phyloP scores from a whole-genome alignment of 2,797 vertebrate genomes.

The Babyrousa celebensis region DNA sequence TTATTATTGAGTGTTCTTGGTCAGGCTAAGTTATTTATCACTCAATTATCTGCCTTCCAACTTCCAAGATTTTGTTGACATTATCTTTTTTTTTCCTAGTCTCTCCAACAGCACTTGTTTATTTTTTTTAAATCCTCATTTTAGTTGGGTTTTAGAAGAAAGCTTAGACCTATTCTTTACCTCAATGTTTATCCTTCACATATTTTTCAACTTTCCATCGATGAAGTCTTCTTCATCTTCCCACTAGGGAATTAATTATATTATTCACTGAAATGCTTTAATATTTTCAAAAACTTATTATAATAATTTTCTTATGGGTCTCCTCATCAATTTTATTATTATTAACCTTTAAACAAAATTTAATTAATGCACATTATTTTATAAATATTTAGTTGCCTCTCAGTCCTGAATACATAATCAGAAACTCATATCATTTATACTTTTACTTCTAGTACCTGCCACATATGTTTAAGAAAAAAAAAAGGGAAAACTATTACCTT shows the following conservation, averaged over 20 bases:
- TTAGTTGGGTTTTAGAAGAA: background rate
- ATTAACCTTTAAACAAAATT: background rate
- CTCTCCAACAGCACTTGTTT: background rate
- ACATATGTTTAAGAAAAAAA: background rate
- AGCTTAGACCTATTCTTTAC: background rate
- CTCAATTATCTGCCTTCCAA: background rate
- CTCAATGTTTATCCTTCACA: background rate
- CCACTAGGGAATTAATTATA: background rate
- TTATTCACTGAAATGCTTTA: background rate
- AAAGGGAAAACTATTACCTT: background rate
- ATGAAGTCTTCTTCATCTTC: background rate
- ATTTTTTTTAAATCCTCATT: background rate
- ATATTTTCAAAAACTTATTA: background rate
- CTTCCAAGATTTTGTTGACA: background rate
- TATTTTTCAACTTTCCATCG: background rate
- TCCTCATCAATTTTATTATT: background rate
- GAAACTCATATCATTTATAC: background rate
- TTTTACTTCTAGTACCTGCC: background rate
- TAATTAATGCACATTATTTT: conserved; percentile 7
- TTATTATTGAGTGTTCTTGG: background rate
- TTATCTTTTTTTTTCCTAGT: background rate
- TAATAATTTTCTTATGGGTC: background rate
- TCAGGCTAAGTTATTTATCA: background rate
- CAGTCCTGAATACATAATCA: background rate
- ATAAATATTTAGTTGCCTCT: background rate